Conservation (phyloP, 2,888 invertebrate species). For the Cactoblastis cactorum region DNA sequence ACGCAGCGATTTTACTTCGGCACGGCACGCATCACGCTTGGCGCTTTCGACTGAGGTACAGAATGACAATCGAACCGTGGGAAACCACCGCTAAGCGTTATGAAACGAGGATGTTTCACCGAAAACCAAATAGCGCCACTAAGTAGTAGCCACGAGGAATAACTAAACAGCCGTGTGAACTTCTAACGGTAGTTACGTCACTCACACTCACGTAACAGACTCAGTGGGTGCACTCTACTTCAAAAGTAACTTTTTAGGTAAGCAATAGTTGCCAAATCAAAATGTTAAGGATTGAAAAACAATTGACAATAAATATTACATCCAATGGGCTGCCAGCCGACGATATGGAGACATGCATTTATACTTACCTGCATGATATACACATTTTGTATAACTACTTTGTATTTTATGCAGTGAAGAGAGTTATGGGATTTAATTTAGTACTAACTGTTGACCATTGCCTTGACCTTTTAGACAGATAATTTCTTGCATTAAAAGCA, state of each 20-base stretch:
- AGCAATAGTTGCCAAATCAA: constrained; percentile 26
- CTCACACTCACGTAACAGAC: constrained; percentile 32
- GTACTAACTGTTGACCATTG: too few relatives aligned
- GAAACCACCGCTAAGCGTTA: constrained; percentile 60
- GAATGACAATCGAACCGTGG: constrained; percentile 73
- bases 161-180: constrained; percentile 52
- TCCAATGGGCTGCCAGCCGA: constrained; percentile 11
- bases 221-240: not conserved
- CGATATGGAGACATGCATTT: constrained; percentile 22
- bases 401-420: not conserved
- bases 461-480: too few relatives aligned
- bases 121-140: constrained; percentile 38
- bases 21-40: constrained; percentile 50
- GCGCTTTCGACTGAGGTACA: constrained; percentile 44
- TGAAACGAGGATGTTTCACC: constrained; percentile 56
- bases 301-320: constrained; percentile 20
- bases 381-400: constrained; percentile 14
- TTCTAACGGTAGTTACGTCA: constrained; percentile 59
- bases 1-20: constrained; percentile 35
- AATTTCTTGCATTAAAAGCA: too few relatives aligned
- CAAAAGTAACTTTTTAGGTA: constrained; percentile 27
- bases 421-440: not conserved
- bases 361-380: constrained; percentile 13
- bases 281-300: constrained; percentile 25
- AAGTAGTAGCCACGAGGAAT: constrained; percentile 36